A percentile compares a stretch with the other conserved stretches of the same genome.
phyloP scores from a whole-genome alignment of 2,113 vertebrate species.

The Crypturellus undulatus region DNA sequence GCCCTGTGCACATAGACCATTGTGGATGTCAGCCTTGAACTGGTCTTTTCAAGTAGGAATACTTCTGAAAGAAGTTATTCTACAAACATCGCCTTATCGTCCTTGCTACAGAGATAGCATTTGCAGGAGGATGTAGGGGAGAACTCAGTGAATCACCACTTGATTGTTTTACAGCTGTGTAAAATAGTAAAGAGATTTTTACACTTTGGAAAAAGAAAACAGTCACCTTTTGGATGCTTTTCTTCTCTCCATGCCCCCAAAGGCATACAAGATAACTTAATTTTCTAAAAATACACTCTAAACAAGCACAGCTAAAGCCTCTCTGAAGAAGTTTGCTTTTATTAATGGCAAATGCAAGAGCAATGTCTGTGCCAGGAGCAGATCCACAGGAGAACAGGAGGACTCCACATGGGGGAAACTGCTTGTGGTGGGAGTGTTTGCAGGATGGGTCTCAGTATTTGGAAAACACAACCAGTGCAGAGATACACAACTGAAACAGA shows the following conservation, averaged over 20 bases:
- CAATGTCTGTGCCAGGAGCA: background rate
- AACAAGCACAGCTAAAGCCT: background rate
- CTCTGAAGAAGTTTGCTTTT: background rate
- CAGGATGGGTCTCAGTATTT: background rate
- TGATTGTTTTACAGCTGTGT: background rate
- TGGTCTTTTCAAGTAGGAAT: background rate
- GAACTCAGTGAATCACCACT: background rate
- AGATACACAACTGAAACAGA: too few species aligned
- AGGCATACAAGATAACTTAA: background rate
- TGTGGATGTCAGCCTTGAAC: background rate
- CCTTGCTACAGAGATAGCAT: background rate
- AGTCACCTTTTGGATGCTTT: background rate
- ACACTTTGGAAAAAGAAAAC: background rate
- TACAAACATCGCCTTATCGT: background rate
- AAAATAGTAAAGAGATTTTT: background rate
- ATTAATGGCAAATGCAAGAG: background rate
- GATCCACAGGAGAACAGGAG: background rate
- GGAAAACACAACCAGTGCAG: background rate
- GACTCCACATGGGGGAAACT: background rate
- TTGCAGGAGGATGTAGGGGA: background rate
- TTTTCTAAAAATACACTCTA: background rate
- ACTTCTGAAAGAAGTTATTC: background rate
- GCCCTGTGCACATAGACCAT: background rate
- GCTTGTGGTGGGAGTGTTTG: rapidly evolving
- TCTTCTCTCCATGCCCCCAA: background rate